These are phyloP conservation scores for Tetraneura akinire DNA, from an alignment of 1,140 invertebrate species.

Conservation along the genomic window DNA sequence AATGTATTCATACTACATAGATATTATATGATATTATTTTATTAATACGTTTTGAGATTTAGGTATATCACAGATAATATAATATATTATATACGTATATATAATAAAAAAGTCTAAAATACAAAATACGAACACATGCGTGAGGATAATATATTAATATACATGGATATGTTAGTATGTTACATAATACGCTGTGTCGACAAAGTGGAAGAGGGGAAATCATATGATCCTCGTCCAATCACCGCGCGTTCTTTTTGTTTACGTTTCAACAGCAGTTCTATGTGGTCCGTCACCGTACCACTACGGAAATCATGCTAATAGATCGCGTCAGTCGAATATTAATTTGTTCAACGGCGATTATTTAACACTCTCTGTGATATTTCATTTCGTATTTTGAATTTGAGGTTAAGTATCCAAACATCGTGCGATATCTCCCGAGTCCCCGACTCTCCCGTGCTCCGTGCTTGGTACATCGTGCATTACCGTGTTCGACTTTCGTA, in stretches of 20 bases:
- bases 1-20: not conserved
- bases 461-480: too few species aligned
- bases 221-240: conserved; percentile 36
- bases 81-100: not conserved
- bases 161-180: too few species aligned
- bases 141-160: not conserved
- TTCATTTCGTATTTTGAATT: not conserved
- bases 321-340: too few species aligned
- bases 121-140: not conserved
- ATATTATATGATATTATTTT: not conserved
- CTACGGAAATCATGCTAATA: too few species aligned
- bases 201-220: conserved; percentile 5
- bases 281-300: too few species aligned
- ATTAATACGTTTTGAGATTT: not conserved
- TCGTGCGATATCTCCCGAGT: not conserved
- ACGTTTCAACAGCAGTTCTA: conserved; percentile 19
- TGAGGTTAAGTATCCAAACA: not conserved
- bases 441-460: not conserved
- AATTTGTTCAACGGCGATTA: too few species aligned
- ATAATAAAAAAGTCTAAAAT: too few species aligned
- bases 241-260: conserved; percentile 18
- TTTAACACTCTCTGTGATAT: not conserved
- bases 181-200: not conserved
- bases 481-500: too few species aligned
- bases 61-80: too few species aligned